A percentile compares a stretch with the other conserved stretches of the same genome.
These are phyloP conservation scores for Leptinotarsa juncta DNA, from an alignment of 2,888 invertebrate genomes.

Conservation along the genomic window DNA sequence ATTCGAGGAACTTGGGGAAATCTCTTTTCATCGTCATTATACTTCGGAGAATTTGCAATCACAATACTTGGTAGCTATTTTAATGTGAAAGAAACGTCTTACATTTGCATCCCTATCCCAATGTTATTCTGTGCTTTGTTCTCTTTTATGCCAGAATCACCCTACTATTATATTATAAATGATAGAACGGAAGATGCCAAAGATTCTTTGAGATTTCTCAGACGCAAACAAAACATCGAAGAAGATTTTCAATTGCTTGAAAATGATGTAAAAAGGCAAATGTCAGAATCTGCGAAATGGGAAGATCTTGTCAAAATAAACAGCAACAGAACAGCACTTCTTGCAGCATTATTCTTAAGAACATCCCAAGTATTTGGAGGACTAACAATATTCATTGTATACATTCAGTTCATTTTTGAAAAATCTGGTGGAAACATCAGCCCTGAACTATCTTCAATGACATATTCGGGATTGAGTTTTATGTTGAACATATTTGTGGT, in stretches of 20 bases:
- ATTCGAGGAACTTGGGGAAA: constrained; percentile 35
- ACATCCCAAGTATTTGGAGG: constrained; percentile 57
- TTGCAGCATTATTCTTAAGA: constrained; percentile 53
- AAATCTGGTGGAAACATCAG: constrained; percentile 57
- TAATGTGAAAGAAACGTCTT: constrained; percentile 66
- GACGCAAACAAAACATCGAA: constrained; percentile 52
- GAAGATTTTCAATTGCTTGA: constrained; percentile 51
- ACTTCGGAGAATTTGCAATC: constrained; percentile 21
- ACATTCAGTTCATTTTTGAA: constrained; percentile 58
- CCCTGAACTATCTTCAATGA: constrained; percentile 54
- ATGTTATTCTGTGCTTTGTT: constrained; percentile 70
- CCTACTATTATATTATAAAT: constrained; percentile 54
- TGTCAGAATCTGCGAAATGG: constrained; percentile 57
- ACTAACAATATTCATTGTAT: constrained; percentile 51
- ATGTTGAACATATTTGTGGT: constrained; percentile 46
- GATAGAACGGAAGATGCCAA: constrained; percentile 49
- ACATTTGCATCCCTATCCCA: constrained; percentile 70
- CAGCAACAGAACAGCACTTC: constrained; percentile 55
- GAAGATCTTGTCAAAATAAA: constrained; percentile 54
- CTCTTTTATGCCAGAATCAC: constrained; percentile 73
- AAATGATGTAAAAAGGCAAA: constrained; percentile 54
- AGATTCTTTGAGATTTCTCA: constrained; percentile 49
- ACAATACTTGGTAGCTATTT: constrained; percentile 38
- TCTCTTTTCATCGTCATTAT: neutral
- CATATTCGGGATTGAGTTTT: constrained; percentile 34